A percentile compares a stretch with the other conserved stretches of the same genome.
phyloP scores from a whole-genome alignment of 1,140 invertebrate species.

The Whitmania pigra region DNA sequence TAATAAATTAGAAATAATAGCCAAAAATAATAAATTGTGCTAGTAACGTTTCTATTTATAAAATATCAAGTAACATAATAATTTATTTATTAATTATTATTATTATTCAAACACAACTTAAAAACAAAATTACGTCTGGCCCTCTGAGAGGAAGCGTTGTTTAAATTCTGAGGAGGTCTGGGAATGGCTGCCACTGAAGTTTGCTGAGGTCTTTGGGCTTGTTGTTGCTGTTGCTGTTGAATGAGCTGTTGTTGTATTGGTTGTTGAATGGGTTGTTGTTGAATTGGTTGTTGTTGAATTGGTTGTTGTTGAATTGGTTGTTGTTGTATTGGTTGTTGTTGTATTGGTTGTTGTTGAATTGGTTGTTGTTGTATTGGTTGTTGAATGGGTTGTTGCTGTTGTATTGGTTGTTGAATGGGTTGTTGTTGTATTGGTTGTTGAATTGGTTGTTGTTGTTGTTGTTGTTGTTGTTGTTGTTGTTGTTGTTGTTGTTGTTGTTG shows the following conservation, averaged over 20 bases:
- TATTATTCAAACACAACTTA: too few species aligned
- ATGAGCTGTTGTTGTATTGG: too few species aligned
- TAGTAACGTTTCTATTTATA: neutral
- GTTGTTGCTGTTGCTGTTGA: too few species aligned
- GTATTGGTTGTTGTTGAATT: too few species aligned
- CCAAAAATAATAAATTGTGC: neutral
- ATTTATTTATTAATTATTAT: too few species aligned
- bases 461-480: neutral
- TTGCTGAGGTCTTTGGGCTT: neutral
- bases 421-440: neutral
- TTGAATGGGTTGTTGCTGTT: neutral
- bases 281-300: neutral
- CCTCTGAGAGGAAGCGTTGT: neutral
- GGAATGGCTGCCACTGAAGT: neutral
- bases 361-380: neutral
- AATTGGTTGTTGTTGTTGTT: neutral
- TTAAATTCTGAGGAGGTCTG: too few species aligned
- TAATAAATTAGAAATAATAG: too few species aligned
- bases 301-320: neutral
- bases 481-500: conserved; percentile 5
- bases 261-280: neutral
- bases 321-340: neutral
- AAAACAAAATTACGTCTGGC: neutral
- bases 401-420: neutral
- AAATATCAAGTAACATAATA: neutral